Percentiles rank a stretch among this genome's conserved stretches.
These are phyloP conservation scores for Ceramica pisi DNA, from an alignment of 2,888 invertebrate species.

Conservation along the genomic window DNA sequence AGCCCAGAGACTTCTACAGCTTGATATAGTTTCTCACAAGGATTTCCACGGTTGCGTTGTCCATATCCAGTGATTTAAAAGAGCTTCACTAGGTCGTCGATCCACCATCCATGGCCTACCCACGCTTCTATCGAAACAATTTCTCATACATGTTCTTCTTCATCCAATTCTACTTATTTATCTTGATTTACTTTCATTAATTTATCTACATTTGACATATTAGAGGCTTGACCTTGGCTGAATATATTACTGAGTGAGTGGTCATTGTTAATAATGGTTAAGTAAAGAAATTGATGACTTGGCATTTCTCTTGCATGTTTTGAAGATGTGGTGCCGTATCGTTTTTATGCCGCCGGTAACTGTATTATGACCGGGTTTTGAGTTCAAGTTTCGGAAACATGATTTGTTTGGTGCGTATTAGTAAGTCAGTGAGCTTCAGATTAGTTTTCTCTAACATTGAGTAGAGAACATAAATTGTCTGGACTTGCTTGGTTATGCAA, in stretches of 20 bases:
- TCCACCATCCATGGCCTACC: neutral
- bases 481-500: neutral
- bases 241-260: slow-evolving; percentile 51
- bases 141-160: neutral
- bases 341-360: slow-evolving; percentile 64
- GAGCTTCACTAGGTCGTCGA: neutral
- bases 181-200: slow-evolving; percentile 41
- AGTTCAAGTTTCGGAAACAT: slow-evolving; percentile 62
- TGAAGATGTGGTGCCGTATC: slow-evolving; percentile 63
- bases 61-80: neutral
- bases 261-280: slow-evolving; percentile 57
- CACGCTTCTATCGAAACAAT: neutral
- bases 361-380: slow-evolving; percentile 69
- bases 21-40: too few relatives aligned
- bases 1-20: too few relatives aligned
- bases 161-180: neutral
- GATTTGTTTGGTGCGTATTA: slow-evolving; percentile 37
- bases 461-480: neutral
- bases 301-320: slow-evolving; percentile 62
- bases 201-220: slow-evolving; percentile 35
- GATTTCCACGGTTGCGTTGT: neutral
- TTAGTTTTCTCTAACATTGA: slow-evolving; percentile 6
- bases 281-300: slow-evolving; percentile 65
- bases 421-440: slow-evolving; percentile 28
- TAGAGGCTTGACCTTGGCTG: slow-evolving; percentile 50